Evolutionary conservation across 2,888 invertebrate species (phyloP).

Genomic region (Neoitamus cyanurus): DNA sequence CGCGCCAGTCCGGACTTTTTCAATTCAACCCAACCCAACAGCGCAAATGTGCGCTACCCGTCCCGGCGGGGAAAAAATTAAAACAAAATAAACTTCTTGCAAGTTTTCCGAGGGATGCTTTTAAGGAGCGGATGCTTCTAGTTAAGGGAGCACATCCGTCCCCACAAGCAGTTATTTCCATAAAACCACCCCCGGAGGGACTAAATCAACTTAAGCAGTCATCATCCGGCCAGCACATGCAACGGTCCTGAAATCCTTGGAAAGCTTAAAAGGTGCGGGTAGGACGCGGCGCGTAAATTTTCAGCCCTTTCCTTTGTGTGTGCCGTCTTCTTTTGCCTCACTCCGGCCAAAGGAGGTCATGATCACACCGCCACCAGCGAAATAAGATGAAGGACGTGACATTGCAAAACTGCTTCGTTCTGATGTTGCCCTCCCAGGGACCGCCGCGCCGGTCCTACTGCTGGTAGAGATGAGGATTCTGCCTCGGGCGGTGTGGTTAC

Average conservation of each 20-base stretch:
- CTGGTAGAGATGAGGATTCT: not conserved
- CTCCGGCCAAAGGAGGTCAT: not conserved
- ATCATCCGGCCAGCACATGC: not conserved
- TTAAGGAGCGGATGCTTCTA: not conserved
- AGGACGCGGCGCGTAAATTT: not conserved
- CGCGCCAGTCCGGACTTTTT: not conserved
- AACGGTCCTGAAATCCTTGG: not conserved
- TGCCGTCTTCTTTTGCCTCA: not conserved
- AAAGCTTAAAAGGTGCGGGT: not conserved
- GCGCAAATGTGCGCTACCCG: not conserved
- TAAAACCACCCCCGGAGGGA: not conserved
- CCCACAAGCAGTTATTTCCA: not conserved
- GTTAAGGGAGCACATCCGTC: not conserved
- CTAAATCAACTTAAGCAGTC: slow-evolving; percentile 22
- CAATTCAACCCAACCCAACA: not conserved
- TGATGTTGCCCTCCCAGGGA: not conserved
- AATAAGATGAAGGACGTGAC: slow-evolving; percentile 4
- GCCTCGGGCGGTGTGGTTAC: not conserved
- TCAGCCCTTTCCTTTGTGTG: not conserved
- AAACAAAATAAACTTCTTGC: not conserved
- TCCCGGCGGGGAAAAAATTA: not conserved
- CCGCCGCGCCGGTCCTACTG: not conserved
- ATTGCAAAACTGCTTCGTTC: not conserved
- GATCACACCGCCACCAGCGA: slow-evolving; percentile 22
- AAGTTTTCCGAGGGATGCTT: not conserved